Base-by-base conservation (phyloP, 2,888 invertebrate genomes). In the Rhamnusium bicolor region DNA sequence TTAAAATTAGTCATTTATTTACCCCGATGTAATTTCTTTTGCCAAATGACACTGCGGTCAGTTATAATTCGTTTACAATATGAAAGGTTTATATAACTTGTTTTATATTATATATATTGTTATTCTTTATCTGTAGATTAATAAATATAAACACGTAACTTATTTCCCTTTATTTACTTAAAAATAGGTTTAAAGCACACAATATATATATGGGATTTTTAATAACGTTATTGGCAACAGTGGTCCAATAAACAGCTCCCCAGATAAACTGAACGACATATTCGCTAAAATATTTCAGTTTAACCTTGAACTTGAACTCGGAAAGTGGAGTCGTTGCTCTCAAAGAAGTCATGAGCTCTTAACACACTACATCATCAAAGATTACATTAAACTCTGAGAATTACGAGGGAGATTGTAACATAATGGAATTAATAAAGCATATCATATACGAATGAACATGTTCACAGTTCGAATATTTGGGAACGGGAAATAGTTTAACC, bases 241-340 rank as follows among this genome's bases (percentile, higher is more conserved):
- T 58, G 56, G 47, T 18, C 24, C 16, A 56, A 53, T 49, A 29
- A 65, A 10, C 65, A 53, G 47, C 65, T 65, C 53, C 53, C 18
- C 53, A 49, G 32, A 65, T 65, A 29, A 51, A 65, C 65, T 49
- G 46, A 65, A 49, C 49, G 63, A 19, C 56, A 24, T 58, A 32
- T 71, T 47, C 47, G 66, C 71, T 61, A 47, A 75, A 75, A 76
- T 73, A 73, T 74, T 72, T 63, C 60, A 56, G 61, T 46, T 61
- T 70, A 78, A 75, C 79, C 79, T 79, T 79, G 79, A 79, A 78
- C 79, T 79, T 78, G 76, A 77, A 77, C 78, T 73, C 60, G 62
- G 73, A 73, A 76, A 69, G 51, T 69, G 53, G 51, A 74, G 74
- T 72, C 75, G 74, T 77, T 61, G 76, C 65, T 73, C 76, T 65